Evolutionary conservation across 2,797 vertebrate genomes (phyloP).

Genomic region (Chelon labrosus): DNA sequence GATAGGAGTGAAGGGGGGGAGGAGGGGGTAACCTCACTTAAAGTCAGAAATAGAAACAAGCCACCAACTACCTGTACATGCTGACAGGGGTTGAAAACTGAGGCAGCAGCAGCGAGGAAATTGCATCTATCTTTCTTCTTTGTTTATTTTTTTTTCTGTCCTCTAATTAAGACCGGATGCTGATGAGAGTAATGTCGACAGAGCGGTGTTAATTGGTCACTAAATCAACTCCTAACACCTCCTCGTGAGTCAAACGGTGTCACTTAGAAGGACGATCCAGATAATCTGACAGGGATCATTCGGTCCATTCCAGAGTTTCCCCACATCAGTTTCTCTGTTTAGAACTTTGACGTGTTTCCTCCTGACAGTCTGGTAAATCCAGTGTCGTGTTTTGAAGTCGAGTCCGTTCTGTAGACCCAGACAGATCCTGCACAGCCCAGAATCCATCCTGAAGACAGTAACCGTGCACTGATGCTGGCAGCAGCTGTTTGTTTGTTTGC

Average conservation of each 20-base stretch:
- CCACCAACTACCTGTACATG: conserved; percentile 30
- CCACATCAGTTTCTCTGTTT: no score
- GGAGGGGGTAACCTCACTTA: conserved; percentile 24
- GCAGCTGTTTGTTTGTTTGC: conserved; percentile 61
- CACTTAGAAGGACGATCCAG: conserved; percentile 31
- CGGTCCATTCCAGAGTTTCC: neutral
- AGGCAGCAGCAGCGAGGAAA: conserved; percentile 33
- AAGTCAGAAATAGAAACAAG: conserved; percentile 63
- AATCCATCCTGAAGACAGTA: no score
- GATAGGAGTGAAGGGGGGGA: conserved; percentile 1
- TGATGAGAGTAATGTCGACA: conserved; percentile 27
- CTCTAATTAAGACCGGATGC: conserved; percentile 26
- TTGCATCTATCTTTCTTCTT: conserved; percentile 43
- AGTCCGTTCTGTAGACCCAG: neutral
- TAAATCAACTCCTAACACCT: conserved; percentile 54
- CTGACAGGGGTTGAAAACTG: conserved; percentile 30
- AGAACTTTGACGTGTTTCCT: neutral
- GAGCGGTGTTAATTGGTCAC: conserved; percentile 53
- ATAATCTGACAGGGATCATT: conserved; percentile 23
- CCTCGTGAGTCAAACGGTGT: conserved; percentile 47
- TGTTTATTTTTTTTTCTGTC: neutral
- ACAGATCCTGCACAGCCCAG: neutral
- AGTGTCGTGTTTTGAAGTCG: neutral
- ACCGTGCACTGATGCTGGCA: conserved; percentile 16
- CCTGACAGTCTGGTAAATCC: neutral